These are phyloP conservation scores for Megaptera novaeangliae DNA, from an alignment of 2,113 vertebrate genomes.

Conservation along the genomic window DNA sequence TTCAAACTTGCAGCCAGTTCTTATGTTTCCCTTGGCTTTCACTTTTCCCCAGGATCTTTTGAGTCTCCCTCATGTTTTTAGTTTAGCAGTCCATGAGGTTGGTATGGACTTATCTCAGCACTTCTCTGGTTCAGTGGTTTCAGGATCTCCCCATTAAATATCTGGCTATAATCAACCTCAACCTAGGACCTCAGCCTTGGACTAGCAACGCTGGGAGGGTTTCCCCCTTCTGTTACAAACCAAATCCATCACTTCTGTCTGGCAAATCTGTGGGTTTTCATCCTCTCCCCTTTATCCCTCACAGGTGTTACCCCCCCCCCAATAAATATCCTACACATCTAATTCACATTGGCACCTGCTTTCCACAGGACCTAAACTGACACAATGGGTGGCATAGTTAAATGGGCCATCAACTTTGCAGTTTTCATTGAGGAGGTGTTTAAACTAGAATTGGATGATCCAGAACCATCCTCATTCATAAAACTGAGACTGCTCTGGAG, in stretches of 20 bases:
- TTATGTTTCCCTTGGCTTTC: neutral
- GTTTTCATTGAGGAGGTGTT: neutral
- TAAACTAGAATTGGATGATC: neutral
- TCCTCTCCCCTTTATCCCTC: neutral
- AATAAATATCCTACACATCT: neutral
- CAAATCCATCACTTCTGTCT: neutral
- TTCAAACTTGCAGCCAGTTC: neutral
- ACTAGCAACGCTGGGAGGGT: neutral
- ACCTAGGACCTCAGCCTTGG: neutral
- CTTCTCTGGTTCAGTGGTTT: neutral
- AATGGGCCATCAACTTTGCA: neutral
- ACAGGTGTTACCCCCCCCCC: neutral
- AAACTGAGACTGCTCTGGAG: neutral
- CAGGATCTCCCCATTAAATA: neutral
- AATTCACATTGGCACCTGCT: neutral
- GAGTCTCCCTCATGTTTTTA: neutral
- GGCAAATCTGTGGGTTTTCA: neutral
- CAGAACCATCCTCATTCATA: neutral
- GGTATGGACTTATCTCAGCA: neutral
- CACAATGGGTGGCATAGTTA: neutral
- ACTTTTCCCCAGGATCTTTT: neutral
- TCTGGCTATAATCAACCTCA: neutral
- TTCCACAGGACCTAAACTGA: neutral
- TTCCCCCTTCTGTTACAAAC: neutral
- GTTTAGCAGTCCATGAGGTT: neutral